Evolutionary conservation across 2,888 invertebrate genomes (phyloP).

Genomic region (Microctonus brassicae): DNA sequence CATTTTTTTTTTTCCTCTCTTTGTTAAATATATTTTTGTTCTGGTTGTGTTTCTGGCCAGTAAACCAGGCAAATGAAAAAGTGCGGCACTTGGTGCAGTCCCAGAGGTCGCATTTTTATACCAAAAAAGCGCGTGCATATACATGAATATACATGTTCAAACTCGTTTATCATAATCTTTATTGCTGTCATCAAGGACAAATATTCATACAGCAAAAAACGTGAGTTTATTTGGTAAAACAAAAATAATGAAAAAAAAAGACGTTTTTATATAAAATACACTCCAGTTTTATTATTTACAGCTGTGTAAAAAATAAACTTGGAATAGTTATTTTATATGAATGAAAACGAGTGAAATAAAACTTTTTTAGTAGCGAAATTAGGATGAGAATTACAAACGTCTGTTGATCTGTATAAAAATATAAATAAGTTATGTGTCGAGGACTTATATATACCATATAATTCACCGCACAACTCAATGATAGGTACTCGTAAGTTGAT

Average conservation of each 20-base stretch:
- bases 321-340: no score
- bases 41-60: not conserved
- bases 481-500: constrained; percentile 63
- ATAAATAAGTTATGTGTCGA: constrained; percentile 5
- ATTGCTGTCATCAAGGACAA: constrained; percentile 53
- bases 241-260: constrained; percentile 40
- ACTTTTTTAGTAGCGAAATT: no score
- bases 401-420: not conserved
- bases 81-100: constrained; percentile 9
- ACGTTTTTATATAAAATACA: constrained; percentile 14
- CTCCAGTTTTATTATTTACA: constrained; percentile 47
- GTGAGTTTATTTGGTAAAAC: constrained; percentile 44
- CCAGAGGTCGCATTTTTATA: not conserved
- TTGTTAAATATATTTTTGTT: constrained; percentile 8
- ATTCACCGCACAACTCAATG: constrained; percentile 25
- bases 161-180: constrained; percentile 67
- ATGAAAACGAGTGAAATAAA: no score
- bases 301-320: not conserved
- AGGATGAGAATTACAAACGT: not conserved
- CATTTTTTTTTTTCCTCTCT: constrained; percentile 9
- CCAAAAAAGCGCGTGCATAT: constrained; percentile 42
- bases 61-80: constrained; percentile 35
- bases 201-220: constrained; percentile 45
- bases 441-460: not conserved
- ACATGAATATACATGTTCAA: not conserved